Base-by-base conservation (phyloP, 2,888 invertebrate genomes). In the Callosobruchus maculatus region DNA sequence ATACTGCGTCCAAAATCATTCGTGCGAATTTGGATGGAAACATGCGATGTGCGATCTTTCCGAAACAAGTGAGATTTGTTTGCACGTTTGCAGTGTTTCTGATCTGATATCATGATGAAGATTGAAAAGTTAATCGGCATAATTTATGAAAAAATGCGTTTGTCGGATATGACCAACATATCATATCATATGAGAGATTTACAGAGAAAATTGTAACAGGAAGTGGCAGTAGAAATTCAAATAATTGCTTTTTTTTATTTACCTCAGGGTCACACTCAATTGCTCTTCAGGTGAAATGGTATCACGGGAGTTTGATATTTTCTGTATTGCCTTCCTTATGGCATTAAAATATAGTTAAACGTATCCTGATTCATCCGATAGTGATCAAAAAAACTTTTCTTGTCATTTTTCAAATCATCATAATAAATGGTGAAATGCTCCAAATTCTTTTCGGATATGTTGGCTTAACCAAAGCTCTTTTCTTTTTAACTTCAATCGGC, bases 271-370 rank as follows among this genome's bases (percentile, higher is more conserved):
- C n/a, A n/a, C n/a, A n/a, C n/a, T n/a, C n/a, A n/a, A n/a, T n/a
- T n/a, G n/a, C n/a, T n/a, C n/a, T n/a, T n/a, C n/a, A n/a, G 71
- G 71, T 74, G 74, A 74, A 68, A 74, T 71, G 5, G 68, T 72
- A 22, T 74, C 74, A 72, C 74, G 49, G 69, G 70, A 72, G 49
- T 72, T 72, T 66, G 71, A 72, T 20, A 20, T 72, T 74, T 74
- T 71, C 68, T n/a, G n/a, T 72, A 74, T 72, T 67, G 26, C 21
- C 68, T 72, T 68, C 2, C 72, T 72, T 72, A 71, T 74, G n/a
- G 72, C 72, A 72, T 74, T 70, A 74, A 72, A 74, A 74, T 74
- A 70, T 72, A 74, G 21, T 74, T 30, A 71, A 74, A 74, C 68
- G 68, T 74, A 68, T 21, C 26, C 68, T 22, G 71, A 20, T 67